Conservation (phyloP, 2,797 vertebrate genomes). For the Manis crassicaudata region DNA sequence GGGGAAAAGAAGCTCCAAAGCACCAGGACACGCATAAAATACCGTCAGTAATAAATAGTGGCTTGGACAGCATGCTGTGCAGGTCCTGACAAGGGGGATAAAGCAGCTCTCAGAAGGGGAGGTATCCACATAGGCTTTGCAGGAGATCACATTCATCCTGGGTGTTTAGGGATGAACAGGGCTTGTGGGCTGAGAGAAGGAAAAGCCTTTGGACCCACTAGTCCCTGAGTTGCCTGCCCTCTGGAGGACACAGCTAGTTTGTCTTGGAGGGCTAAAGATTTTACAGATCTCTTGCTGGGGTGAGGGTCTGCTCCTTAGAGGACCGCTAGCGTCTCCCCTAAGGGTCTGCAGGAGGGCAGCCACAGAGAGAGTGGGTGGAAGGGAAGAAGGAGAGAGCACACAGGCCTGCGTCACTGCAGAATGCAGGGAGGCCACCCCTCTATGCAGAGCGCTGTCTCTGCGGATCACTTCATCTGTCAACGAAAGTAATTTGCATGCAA, state of each 20-base stretch:
- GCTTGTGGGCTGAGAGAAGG: neutral
- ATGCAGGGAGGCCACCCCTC: neutral
- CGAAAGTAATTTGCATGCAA: constrained; percentile 42
- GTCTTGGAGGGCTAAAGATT: neutral
- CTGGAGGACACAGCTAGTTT: neutral
- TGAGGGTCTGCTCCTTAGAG: neutral
- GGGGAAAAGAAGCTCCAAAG: neutral
- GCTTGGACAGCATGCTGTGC: neutral
- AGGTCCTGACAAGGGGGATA: neutral
- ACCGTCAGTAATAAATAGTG: neutral
- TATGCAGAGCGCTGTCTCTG: neutral
- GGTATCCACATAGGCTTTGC: neutral
- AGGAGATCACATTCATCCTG: neutral
- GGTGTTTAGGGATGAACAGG: neutral
- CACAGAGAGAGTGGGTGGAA: neutral
- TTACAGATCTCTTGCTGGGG: neutral
- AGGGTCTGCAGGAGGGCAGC: neutral
- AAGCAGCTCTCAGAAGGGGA: neutral
- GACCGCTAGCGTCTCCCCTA: neutral
- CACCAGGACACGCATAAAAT: neutral
- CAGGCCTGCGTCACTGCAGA: neutral
- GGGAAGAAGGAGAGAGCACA: neutral
- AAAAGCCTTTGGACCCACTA: neutral
- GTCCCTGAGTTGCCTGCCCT: neutral
- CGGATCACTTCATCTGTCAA: neutral